These are phyloP conservation scores for Callinectes sapidus DNA, from an alignment of 2,888 invertebrate genomes.

Conservation along the genomic window DNA sequence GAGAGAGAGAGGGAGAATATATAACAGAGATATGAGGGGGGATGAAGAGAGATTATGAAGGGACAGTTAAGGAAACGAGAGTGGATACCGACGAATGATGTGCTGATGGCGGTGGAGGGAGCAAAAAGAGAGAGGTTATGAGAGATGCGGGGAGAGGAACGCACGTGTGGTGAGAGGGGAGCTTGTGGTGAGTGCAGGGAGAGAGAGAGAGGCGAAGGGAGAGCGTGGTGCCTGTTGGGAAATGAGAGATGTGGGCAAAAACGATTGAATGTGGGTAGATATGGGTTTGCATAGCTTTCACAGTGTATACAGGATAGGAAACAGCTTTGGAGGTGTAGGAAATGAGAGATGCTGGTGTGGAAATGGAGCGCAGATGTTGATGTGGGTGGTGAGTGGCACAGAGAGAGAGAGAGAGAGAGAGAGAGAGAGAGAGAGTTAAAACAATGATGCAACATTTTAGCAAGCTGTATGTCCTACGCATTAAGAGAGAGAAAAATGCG, in stretches of 20 bases:
- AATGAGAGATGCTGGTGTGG: background rate
- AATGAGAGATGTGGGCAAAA: background rate
- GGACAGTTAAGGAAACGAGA: background rate
- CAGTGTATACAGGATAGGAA: background rate
- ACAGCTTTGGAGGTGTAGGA: background rate
- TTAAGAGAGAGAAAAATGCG: background rate
- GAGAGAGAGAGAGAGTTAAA: background rate
- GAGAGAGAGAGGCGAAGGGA: no score
- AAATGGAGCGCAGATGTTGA: background rate
- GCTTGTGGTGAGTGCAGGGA: background rate
- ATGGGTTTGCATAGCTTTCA: background rate
- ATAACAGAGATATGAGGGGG: background rate
- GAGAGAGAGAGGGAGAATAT: background rate
- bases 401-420: conserved; percentile 16
- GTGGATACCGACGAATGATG: background rate
- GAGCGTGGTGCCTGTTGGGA: background rate
- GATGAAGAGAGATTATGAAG: background rate
- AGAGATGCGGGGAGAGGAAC: background rate
- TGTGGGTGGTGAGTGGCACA: background rate
- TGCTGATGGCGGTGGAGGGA: conserved; percentile 18
- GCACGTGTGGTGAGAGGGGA: background rate
- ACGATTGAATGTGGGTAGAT: background rate
- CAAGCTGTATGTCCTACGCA: background rate
- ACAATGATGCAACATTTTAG: background rate
- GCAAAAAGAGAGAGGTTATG: background rate